Evolutionary conservation across 2,888 invertebrate genomes (phyloP), one percentile per base, ranked within the genome.

Genomic region (Pandemis corylana): DNA sequence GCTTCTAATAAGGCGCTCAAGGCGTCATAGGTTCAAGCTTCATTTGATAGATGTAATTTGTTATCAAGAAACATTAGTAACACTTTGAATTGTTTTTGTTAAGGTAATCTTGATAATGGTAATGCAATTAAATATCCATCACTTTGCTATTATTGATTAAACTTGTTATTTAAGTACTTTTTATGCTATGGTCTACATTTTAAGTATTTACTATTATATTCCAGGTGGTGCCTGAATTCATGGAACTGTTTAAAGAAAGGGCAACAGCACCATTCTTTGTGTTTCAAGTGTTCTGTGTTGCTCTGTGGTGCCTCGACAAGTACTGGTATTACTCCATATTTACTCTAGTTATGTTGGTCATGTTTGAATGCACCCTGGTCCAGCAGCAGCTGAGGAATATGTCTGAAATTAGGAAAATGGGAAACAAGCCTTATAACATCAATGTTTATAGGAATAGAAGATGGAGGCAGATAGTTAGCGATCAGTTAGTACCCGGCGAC

Each of bases 221-320:
- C 68, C 84, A 95, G 95, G 96, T 98, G 75, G 97, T 99, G 20
- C 99, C 99, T 0, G 98, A 99, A 89, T 99, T 99, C 87, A 96
- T 97, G 95, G 99, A 99, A 90, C 94, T 99, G 20, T 99, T 99
- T 88, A 97, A 97, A 83, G 99, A 99, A 92, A 95, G 99, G 82
- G 99, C 99, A 0, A 99, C 99, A 0, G 99, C 99, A 0, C 99
- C 99, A 2, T 99, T 99, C 92, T 99, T 99, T 91, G 99, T 99
- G 6, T 99, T 99, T 91, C 99, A 99, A 97, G 98, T 99, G 75
- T 99, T 99, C 89, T 99, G 99, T 86, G 99, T 99, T 64, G 98
- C 97, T 12, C 95, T 99, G 3, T 99, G 99, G 99, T 99, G 99
- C 92, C 95, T 99, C 80, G 99, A 99, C 88, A 99, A 99, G 87